Percentiles rank a stretch among this genome's conserved stretches.
Conservation (phyloP, 2,797 vertebrate species). For the Protosalanx chinensis region DNA sequence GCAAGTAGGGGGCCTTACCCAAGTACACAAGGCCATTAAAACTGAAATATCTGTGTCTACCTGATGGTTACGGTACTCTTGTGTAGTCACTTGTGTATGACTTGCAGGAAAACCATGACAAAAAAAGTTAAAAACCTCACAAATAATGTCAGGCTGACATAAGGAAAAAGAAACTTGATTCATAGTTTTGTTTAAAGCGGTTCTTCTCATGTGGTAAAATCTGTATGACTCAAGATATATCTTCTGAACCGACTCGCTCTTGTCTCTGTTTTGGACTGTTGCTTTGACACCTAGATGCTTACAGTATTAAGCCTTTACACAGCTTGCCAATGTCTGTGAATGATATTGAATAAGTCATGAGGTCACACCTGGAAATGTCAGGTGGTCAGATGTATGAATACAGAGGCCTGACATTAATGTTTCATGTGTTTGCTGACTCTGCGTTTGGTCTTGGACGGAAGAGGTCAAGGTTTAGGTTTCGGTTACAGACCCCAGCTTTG, state of each 20-base stretch:
- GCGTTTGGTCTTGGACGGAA: constrained; percentile 25
- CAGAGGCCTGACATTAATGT: constrained; percentile 41
- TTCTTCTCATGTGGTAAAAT: neutral
- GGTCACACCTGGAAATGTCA: constrained; percentile 31
- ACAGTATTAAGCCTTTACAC: constrained; percentile 15
- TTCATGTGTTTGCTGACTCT: constrained; percentile 33
- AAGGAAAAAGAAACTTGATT: too few relatives aligned
- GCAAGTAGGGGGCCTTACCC: too few relatives aligned
- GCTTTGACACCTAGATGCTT: neutral
- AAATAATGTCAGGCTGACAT: neutral
- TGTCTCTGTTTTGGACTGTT: neutral
- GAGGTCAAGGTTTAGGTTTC: constrained; percentile 28
- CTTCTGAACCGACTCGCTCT: neutral
- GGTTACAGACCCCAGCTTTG: constrained; percentile 19
- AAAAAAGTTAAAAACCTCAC: too few relatives aligned
- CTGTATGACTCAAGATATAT: neutral
- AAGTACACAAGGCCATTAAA: too few relatives aligned
- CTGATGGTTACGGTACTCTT: constrained; percentile 1
- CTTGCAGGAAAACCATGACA: neutral
- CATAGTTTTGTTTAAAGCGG: neutral
- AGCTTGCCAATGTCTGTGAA: constrained; percentile 19
- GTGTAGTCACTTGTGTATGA: constrained; percentile 4
- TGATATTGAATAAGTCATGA: constrained; percentile 50
- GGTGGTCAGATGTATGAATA: constrained; percentile 37
- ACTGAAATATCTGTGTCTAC: neutral